These are phyloP conservation scores for Pipa parva DNA, from an alignment of 2,113 vertebrate species.

Conservation along the genomic window DNA sequence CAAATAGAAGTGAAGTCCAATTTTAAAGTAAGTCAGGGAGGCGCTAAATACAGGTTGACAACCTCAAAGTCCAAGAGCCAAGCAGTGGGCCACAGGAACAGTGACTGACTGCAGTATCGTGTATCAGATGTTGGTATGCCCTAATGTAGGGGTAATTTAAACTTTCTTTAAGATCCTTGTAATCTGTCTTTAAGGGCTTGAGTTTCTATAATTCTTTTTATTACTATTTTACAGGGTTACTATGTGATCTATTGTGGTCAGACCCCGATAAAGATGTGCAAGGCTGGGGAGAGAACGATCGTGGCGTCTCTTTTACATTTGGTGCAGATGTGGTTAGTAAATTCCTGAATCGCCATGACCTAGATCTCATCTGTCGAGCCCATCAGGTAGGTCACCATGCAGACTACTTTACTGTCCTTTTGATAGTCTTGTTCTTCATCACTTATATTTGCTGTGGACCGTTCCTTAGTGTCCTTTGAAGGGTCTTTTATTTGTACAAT, in stretches of 20 bases:
- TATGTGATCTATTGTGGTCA: constrained; percentile 96
- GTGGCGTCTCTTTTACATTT: constrained; percentile 96
- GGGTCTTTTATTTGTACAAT: no score
- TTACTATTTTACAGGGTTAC: constrained; percentile 72
- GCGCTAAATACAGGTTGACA: no score
- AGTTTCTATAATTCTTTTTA: constrained; percentile 5
- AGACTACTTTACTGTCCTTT: not conserved
- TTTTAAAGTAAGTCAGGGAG: no score
- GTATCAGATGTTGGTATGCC: not conserved
- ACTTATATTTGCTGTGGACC: no score
- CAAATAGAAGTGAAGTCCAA: no score
- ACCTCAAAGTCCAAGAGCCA: no score
- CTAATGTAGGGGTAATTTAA: not conserved
- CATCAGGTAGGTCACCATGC: constrained; percentile 88
- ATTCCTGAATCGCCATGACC: constrained; percentile 96
- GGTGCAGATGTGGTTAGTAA: constrained; percentile 98
- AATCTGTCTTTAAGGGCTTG: no score
- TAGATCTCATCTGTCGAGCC: constrained; percentile 97
- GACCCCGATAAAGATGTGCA: constrained; percentile 98
- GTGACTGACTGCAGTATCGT: not conserved
- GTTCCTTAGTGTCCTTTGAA: no score
- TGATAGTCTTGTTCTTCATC: no score
- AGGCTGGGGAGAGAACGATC: constrained; percentile 97
- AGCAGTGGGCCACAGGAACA: no score
- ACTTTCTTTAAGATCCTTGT: not conserved